Conservation (phyloP, 2,888 invertebrate genomes). For the Rotaria macrura region DNA sequence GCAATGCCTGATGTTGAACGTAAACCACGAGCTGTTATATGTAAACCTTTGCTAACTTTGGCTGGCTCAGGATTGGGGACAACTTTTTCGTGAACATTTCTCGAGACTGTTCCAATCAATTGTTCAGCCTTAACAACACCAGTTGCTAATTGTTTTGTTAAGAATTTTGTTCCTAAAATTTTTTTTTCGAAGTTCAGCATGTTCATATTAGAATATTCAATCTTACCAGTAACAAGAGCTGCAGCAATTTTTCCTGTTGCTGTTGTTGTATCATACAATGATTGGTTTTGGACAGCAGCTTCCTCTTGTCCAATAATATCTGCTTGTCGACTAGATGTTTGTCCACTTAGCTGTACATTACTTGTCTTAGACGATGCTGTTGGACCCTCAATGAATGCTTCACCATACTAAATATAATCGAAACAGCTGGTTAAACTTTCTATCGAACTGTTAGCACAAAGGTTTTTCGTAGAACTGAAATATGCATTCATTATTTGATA, state of each 20-base stretch:
- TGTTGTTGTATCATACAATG: background rate
- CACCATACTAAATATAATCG: background rate
- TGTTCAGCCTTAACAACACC: conserved; percentile 13
- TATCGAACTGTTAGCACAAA: too few species aligned
- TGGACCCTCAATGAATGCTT: background rate
- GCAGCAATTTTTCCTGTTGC: background rate
- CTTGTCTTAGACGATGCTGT: too few species aligned
- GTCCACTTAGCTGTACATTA: too few species aligned
- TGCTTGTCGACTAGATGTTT: background rate
- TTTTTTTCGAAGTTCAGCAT: background rate
- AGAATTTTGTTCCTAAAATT: background rate
- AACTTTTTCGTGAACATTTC: background rate
- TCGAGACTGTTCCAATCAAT: background rate
- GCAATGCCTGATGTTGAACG: background rate
- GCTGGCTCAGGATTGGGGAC: background rate
- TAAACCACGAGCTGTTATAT: conserved; percentile 2
- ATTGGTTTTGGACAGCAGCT: background rate
- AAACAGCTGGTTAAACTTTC: too few species aligned
- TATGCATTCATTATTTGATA: too few species aligned
- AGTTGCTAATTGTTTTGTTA: conserved; percentile 20
- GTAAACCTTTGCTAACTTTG: background rate
- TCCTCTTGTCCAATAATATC: conserved; percentile 1
- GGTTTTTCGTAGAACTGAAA: too few species aligned
- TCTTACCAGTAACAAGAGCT: background rate
- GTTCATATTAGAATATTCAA: background rate